Evolutionary conservation across 53 echinoderm and acorn worm genomes (phyloP), one percentile per base, ranked within the genome.

Genomic region (Holothuria leucospilota): DNA sequence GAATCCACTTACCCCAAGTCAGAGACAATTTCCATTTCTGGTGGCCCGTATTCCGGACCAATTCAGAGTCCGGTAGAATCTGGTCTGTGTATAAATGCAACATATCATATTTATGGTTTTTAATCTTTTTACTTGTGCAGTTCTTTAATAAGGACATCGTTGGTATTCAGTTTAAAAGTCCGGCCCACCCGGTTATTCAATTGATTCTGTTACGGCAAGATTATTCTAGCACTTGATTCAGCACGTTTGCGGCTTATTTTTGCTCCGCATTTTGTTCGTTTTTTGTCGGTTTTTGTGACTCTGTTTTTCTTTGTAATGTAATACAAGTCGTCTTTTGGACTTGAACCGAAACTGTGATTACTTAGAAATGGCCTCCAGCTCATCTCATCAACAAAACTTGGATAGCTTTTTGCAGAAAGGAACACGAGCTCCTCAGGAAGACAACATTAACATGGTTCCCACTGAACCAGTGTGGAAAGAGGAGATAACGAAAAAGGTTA

Each of bases 381-480:
- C 68, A 25, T 67, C 68, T 6, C 28, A 67, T 25, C 68, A 67
- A 67, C 20, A 67, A 67, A 67, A 67, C 68, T 1, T 67, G 27
- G 68, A 67, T 6, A 25, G n/a, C 13, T 67, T 67, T n/a, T 34
- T 67, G 68, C 68, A 67, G 68, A 67, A 67, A 34, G 27, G 20
- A 67, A 11, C 68, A 21, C 34, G 68, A 15, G 23, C 14, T 11
- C 6, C 28, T 67, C 11, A 67, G 27, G 68, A 67, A 11, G 68
- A 20, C 5, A 25, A 16, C 6, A 13, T 21, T 12, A 21, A 24
- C 68, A 29, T 16, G 13, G 68, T 27, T n/a, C 20, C 0, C 5
- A 29, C 28, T 21, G 68, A 67, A 29, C 68, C 68, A 29, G 68
- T 11, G 13, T 67, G 68, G 68, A 67, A 67, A 67, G 68, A 28